Evolutionary conservation across 2,888 invertebrate genomes (phyloP), one percentile per base, ranked within the genome.

Genomic region (Pecten maximus): DNA sequence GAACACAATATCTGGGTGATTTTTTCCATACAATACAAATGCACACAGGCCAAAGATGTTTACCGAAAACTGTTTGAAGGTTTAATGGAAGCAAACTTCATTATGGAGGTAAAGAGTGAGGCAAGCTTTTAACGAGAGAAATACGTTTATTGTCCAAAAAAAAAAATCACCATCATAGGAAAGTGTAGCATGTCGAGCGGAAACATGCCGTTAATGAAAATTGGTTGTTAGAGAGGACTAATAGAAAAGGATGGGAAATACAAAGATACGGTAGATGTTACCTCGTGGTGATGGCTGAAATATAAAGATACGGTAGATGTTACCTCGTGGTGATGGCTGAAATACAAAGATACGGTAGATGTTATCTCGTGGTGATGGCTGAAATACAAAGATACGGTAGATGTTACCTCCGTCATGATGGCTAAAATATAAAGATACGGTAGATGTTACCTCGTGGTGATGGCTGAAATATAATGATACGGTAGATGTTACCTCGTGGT

Each of bases 191-290:
- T 74, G 23, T 28, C 23, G 74, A 74, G 35, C 74, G 28, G 74
- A 74, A 74, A 74, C 74, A 10, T 74, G 74, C 74, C 28, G 15
- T 74, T 74, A 74, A 35, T 74, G 74, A 74, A 74, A 74, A 35
- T 28, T 28, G 74, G 28, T 74, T 28, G 74, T 74, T 74, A 15
- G 74, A 12, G 12, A 35, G 35, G 28, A 28, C 28, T 35, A 74
- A 35, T 74, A 28, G 74, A 35, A 74, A 35, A 2, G 28, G 35
- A 74, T 74, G 28, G 74, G 74, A 74, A 54, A 54, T 54, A 2
- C 15, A 50, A 19, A 74, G 28, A 10, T 74, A 74, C 74, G 35
- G 74, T 74, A 74, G 74, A 74, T 74, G 35, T 74, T 8, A 35
- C 10, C 10, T 35, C 28, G 1, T 2, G 16, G 2, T 54, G 23